Base-by-base conservation (phyloP, 1,140 invertebrate species). In the Matsumurasca onukii region DNA sequence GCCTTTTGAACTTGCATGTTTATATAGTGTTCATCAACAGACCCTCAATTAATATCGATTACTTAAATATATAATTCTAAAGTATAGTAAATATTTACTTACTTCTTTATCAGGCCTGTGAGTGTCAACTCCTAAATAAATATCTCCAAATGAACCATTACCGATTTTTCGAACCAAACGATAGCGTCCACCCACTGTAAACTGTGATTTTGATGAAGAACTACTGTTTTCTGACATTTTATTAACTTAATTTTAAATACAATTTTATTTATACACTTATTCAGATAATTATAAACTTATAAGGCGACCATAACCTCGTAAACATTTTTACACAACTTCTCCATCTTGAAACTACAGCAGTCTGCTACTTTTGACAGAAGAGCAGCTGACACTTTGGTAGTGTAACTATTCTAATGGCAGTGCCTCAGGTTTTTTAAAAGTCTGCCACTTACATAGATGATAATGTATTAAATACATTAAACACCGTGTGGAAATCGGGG, bases 101-200 rank as follows among this genome's bases (percentile, higher is more conserved):
- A 59, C 55, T 27, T 59, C 55, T 59, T 98, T 96, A 80, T 96
- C 96, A 88, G n/a, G n/a, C n/a, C n/a, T n/a, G n/a, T 89, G 86
- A 76, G 95, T 89, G 85, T 98, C 98, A 80, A 98, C 95, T 72
- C 92, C 96, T 75, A 99, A 85, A 82, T 97, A 99, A 79, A 99
- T 99, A 82, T 99, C 97, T 78, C 98, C 98, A 83, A 99, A 99
- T 1, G 96, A 98, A 73, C 98, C 98, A 80, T 94, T 97, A 78
- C 94, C 97, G 77, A 99, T 98, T 86, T 98, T 98, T 74, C 96
- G 86, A 75, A 98, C 89, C 74, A 99, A 86, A 78, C 95, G 90
- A 83, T 98, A 99, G 82, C 96, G 96, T 75, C 88, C 88, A 76
- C 90, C 93, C 76, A 97, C 91, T 76, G 94, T 85, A 80, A 93